Base-by-base conservation (phyloP, 2,113 vertebrate genomes). In the Scortum barcoo region DNA sequence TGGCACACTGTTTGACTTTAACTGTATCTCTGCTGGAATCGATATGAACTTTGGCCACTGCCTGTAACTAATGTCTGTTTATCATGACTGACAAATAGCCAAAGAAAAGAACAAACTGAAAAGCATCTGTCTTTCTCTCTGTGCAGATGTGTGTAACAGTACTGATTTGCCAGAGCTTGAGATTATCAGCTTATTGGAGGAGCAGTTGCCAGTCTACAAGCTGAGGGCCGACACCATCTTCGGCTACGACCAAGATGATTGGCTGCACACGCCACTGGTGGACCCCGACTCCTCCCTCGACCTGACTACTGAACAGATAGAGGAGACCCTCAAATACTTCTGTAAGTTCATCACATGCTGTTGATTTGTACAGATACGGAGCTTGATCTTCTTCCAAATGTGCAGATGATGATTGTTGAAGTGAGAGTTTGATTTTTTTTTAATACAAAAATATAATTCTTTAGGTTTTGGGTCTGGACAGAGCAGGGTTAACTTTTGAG, bases 271-370 rank as follows among this genome's bases (percentile, higher is more conserved):
- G 0, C 98, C 98, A 8, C 96, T 99, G 89, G 94, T 99, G 90
- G 96, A 96, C 54, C 97, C 97, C 0, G 96, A 98, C 78, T 92
- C 93, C 1, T 95, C 93, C 92, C 90, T 99, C 20, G 96, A 99
- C 92, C 95, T 99, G 95, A 98, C 97, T 33, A 96, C 96, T 20
- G 97, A 99, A 89, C 98, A 99, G 92, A 98, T 98, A 56, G 98
- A 99, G 90, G 98, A 99, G 94, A 99, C 98, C 54, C 95, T 99
- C 93, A 99, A 99, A 85, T 99, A 99, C 86, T 99, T 99, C 90
- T 96, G 98, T 99, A 95, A 99, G 98, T 97, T 26, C 1, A 48
- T 54, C 58, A 50, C 42, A 38, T 2, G 7, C 6, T 33, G 57
- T 54, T 50, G 9, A n/a, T 58, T 56, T 16, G 33, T 19, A 6